Percentiles rank a stretch among this genome's conserved stretches.
phyloP scores from a whole-genome alignment of 2,113 vertebrate species.

The Scalopus aquaticus region DNA sequence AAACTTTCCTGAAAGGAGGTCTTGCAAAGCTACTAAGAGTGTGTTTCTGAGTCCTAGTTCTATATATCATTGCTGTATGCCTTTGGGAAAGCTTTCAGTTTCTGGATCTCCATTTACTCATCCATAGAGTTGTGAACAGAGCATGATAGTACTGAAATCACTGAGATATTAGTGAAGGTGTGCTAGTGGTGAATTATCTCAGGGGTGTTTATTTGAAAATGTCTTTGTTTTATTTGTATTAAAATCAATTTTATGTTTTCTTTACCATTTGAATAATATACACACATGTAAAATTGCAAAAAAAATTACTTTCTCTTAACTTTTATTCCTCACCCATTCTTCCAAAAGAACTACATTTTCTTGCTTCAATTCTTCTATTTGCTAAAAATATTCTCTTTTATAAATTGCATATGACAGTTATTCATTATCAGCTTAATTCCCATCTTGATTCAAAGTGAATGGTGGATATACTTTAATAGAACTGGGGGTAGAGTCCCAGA shows the following conservation, averaged over 20 bases:
- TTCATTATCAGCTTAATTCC: background rate
- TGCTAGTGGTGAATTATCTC: background rate
- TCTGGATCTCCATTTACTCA: background rate
- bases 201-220: background rate
- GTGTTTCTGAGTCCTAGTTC: background rate
- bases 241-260: background rate
- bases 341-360: background rate
- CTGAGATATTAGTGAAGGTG: background rate
- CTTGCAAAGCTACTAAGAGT: background rate
- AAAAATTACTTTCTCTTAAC: background rate
- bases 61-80: too few relatives aligned
- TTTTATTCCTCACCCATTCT: background rate
- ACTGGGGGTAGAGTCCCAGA: background rate
- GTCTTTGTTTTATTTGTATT: conserved; percentile 2
- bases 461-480: background rate
- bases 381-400: background rate
- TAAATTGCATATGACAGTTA: background rate
- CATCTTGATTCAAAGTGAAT: conserved; percentile 4
- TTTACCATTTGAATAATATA: conserved; percentile 16
- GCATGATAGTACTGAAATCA: background rate
- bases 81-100: background rate
- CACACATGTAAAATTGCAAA: background rate
- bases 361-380: background rate
- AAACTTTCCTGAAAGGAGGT: background rate
- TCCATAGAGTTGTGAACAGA: background rate